Percentiles rank a stretch among this genome's conserved stretches.
phyloP scores from a whole-genome alignment of 2,888 invertebrate genomes.

The Cantharis nigra region DNA sequence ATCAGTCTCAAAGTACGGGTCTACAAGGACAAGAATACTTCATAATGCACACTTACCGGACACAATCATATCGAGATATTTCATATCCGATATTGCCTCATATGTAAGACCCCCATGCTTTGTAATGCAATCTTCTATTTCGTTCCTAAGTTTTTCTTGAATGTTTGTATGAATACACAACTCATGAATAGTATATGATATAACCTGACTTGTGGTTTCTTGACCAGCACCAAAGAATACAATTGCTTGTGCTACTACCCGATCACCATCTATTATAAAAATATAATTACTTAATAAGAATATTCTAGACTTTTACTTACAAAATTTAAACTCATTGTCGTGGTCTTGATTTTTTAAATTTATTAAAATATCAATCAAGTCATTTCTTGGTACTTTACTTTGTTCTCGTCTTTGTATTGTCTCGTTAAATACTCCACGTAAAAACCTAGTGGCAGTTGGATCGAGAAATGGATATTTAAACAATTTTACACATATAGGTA shows the following conservation, averaged over 20 bases:
- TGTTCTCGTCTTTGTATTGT: constrained; percentile 46
- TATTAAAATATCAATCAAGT: constrained; percentile 56
- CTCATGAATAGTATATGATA: constrained; percentile 56
- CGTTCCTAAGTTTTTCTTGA: constrained; percentile 56
- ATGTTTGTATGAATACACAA: constrained; percentile 55
- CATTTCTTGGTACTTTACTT: constrained; percentile 47
- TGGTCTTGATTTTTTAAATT: constrained; percentile 40
- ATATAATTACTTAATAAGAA: constrained; percentile 4
- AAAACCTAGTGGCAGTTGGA: constrained; percentile 39
- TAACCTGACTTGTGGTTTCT: constrained; percentile 58
- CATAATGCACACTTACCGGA: constrained; percentile 45
- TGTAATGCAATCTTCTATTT: constrained; percentile 50
- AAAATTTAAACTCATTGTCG: constrained; percentile 35
- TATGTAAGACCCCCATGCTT: constrained; percentile 53
- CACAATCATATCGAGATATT: constrained; percentile 59
- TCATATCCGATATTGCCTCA: constrained; percentile 57
- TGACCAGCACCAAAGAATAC: constrained; percentile 61
- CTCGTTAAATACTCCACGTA: constrained; percentile 46
- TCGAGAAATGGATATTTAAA: constrained; percentile 21
- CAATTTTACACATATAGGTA: constrained; percentile 37
- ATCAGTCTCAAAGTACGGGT: too few relatives aligned
- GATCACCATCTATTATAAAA: constrained; percentile 40
- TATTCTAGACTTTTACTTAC: constrained; percentile 28
- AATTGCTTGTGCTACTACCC: constrained; percentile 54
- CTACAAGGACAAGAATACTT: too few relatives aligned